These are phyloP conservation scores for Heloderma charlesbogerti DNA, from an alignment of 2,113 vertebrate genomes.

Conservation along the genomic window DNA sequence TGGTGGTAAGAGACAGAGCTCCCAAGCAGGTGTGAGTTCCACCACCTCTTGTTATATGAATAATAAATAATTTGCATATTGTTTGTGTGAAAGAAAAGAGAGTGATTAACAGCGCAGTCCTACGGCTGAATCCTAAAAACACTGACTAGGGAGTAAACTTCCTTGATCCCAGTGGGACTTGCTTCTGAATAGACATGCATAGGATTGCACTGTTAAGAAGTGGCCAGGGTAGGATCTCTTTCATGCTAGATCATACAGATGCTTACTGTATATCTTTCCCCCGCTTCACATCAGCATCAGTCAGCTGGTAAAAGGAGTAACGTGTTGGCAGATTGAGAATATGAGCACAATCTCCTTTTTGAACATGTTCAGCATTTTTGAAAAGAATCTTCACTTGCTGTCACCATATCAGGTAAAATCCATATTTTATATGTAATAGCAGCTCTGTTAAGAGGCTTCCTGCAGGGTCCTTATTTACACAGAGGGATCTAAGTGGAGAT, in stretches of 20 bases:
- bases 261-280: not conserved
- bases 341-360: conserved; percentile 72
- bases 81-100: too few relatives aligned
- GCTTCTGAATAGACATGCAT: not conserved
- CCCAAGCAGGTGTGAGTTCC: too few relatives aligned
- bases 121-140: not conserved
- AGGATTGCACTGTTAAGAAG: not conserved
- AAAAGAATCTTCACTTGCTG: conserved; percentile 78
- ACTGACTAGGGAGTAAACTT: too few relatives aligned
- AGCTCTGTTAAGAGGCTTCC: not conserved
- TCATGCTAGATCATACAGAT: not conserved
- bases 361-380: conserved; percentile 72
- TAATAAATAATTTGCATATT: too few relatives aligned
- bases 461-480: not conserved
- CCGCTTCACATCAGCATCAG: conserved; percentile 66
- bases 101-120: too few relatives aligned
- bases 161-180: not conserved
- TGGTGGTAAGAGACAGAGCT: too few relatives aligned
- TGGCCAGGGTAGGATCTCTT: not conserved
- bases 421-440: not conserved
- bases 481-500: too few relatives aligned
- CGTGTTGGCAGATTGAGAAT: conserved; percentile 75
- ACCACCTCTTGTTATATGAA: too few relatives aligned
- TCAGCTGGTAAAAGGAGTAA: conserved; percentile 82
- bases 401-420: conserved; percentile 78